Evolutionary conservation across 2,797 vertebrate genomes (phyloP).

Genomic region (Spinibarbus caldwelli): DNA sequence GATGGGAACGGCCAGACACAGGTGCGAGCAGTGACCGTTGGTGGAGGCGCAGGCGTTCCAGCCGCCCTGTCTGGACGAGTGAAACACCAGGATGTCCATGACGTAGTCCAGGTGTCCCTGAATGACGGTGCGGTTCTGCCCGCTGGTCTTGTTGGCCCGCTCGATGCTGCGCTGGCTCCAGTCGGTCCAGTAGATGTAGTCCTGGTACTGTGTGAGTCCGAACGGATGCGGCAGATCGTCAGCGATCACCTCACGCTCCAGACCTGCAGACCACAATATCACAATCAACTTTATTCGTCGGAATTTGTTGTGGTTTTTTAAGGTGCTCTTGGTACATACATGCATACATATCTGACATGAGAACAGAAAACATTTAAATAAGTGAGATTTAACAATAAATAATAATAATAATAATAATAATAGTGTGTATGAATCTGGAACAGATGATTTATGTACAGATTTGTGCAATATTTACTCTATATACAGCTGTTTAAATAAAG

Average conservation of each 20-base stretch:
- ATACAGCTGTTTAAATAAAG: too few species aligned
- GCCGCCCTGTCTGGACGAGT: constrained; percentile 94
- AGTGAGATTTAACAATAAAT: too few species aligned
- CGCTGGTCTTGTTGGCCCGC: constrained; percentile 95
- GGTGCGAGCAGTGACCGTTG: constrained; percentile 95
- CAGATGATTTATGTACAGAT: too few species aligned
- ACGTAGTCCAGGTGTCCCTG: constrained; percentile 97
- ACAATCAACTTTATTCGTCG: too few species aligned
- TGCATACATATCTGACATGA: too few species aligned
- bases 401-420: too few species aligned
- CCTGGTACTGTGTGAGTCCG: constrained; percentile 96
- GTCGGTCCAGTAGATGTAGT: constrained; percentile 99
- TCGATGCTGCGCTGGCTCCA: constrained; percentile 99
- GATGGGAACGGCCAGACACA: constrained; percentile 91
- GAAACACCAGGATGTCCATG: constrained; percentile 98
- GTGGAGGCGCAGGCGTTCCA: constrained; percentile 96
- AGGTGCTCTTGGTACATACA: too few species aligned
- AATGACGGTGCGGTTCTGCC: constrained; percentile 95
- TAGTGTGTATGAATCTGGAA: too few species aligned
- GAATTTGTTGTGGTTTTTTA: too few species aligned
- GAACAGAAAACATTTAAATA: too few species aligned
- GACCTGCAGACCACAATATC: constrained; percentile 73
- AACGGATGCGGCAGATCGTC: constrained; percentile 97
- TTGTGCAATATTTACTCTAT: too few species aligned
- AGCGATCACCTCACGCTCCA: constrained; percentile 94